Evolutionary conservation across 30 jellyfish, hydroid and myxozoan species (phyloP).

Genomic region (Aurelia aurita complex sp. Pacific): DNA sequence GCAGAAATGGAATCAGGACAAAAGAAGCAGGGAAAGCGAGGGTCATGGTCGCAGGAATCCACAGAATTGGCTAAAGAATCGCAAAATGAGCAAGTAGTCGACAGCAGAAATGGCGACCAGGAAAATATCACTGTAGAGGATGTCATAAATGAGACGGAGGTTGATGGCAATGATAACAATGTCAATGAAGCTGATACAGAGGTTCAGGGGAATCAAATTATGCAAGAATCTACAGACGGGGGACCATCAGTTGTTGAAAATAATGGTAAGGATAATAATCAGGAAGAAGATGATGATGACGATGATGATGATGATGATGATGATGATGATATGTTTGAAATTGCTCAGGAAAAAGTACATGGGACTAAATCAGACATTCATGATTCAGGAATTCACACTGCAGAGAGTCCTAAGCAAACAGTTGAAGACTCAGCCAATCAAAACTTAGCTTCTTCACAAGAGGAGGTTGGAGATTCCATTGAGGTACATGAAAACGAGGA

Average conservation of each 20-base stretch:
- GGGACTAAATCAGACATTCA: neutral
- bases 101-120: no score
- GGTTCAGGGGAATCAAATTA: neutral
- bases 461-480: neutral
- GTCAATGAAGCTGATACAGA: slow-evolving; percentile 19
- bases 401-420: neutral
- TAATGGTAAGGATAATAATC: neutral
- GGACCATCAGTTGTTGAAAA: neutral
- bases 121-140: slow-evolving; percentile 21
- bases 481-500: slow-evolving; percentile 18
- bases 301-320: neutral
- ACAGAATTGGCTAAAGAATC: no score
- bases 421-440: neutral
- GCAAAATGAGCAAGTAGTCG: no score
- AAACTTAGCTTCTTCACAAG: no score
- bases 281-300: neutral
- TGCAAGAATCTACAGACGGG: slow-evolving; percentile 8
- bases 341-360: slow-evolving; percentile 1
- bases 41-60: no score
- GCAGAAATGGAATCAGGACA: no score
- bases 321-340: neutral
- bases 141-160: slow-evolving; percentile 42
- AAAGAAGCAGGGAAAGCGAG: no score
- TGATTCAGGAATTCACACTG: neutral
- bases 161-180: slow-evolving; percentile 6